phyloP scores from a whole-genome alignment of 2,797 vertebrate genomes.

The Pseudopleuronectes americanus region DNA sequence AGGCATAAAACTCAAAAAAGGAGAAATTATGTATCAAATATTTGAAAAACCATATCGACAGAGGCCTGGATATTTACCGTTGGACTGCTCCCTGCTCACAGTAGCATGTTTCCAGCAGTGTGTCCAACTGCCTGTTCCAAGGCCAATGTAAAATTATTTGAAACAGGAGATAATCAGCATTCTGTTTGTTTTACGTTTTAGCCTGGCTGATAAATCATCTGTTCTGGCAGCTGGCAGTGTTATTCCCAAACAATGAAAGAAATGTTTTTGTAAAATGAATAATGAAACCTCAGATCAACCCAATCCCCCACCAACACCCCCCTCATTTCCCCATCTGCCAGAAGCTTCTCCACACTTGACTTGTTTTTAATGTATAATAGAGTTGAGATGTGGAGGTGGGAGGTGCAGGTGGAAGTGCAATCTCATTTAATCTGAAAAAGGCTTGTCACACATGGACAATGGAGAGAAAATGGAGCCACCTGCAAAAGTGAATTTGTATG shows the following conservation, averaged over 20 bases:
- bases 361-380: not conserved
- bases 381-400: not conserved
- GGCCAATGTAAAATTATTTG: conserved; percentile 22
- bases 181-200: conserved; percentile 21
- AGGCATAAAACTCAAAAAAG: not conserved
- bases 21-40: no score
- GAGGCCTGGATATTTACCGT: not conserved
- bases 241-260: conserved; percentile 18
- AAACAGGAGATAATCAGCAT: conserved; percentile 20
- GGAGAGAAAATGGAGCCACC: not conserved
- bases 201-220: conserved; percentile 7
- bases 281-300: not conserved
- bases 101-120: not conserved
- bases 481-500: not conserved
- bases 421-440: not conserved
- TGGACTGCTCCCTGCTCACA: conserved; percentile 1
- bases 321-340: no score
- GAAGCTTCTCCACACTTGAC: not conserved
- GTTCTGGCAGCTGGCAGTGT: not conserved
- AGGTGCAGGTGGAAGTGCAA: not conserved
- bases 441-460: not conserved
- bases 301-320: no score
- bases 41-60: no score
- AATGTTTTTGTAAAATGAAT: conserved; percentile 7
- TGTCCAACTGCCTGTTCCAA: not conserved